Base-by-base conservation (phyloP, 2,797 vertebrate genomes). In the Crocidura indochinensis region DNA sequence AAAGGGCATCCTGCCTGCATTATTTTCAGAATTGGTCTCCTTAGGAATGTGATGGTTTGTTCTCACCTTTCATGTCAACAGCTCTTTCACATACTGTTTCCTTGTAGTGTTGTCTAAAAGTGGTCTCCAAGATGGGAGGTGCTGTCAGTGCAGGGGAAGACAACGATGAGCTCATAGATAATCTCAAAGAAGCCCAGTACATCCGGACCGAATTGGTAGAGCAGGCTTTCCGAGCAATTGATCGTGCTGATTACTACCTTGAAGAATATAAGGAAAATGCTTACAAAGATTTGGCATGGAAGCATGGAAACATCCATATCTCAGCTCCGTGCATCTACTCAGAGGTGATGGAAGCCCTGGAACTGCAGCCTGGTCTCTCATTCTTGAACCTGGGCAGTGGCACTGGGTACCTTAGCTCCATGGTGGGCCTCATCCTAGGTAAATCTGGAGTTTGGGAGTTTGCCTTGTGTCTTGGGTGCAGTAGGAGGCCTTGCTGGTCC, bases 311-410 rank as follows among this genome's bases (percentile, higher is more conserved):
- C 97, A 99, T 99, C 96, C 99, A 99, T 94, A 98, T 99, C 60
- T 99, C 99, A 0, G 99, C 99, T 19, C 99, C 99, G 0, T 99
- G 99, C 85, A 99, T 99, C 97, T 99, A 99, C 98, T 99, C 99
- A 0, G 99, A 99, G 96, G 99, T 99, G 96, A 99, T 99, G 99
- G 99, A 99, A 97, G 99, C 99, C 38, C 94, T 99, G 97, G 99
- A 99, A 83, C 98, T 99, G 60, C 98, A 99, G n/a, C 99, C 99
- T 0, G 99, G 99, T 22, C 98, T 99, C 87, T 99, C 99, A 0
- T 99, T 99, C 97, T 98, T 99, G 91, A 99, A 99, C 96, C 97
- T 99, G 53, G 99, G 99, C 97, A 99, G 99, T 53, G 99, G 99
- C 87, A 99, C 99, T 0, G 99, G 99, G 53, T 99, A 99, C 96